A percentile compares a stretch with the other conserved stretches of the same genome.
phyloP scores from a whole-genome alignment of 2,797 vertebrate species.

The Periparus ater region DNA sequence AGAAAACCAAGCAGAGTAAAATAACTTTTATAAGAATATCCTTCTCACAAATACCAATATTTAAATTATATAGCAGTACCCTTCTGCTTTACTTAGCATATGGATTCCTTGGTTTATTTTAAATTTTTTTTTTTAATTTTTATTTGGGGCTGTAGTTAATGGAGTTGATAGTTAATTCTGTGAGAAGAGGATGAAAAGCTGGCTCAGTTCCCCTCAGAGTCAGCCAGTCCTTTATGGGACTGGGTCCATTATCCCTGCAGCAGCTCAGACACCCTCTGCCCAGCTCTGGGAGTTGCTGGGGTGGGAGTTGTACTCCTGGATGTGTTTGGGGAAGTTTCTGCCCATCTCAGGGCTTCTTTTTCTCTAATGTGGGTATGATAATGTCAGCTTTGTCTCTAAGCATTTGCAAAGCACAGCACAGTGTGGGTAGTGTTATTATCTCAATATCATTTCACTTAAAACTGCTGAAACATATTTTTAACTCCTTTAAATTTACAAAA shows the following conservation, averaged over 20 bases:
- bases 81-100: background rate
- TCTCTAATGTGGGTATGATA: background rate
- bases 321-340: background rate
- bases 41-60: background rate
- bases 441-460: background rate
- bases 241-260: background rate
- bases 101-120: background rate
- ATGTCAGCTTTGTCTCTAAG: background rate
- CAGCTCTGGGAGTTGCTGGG: background rate
- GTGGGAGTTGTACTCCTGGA: background rate
- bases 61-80: background rate
- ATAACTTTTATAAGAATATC: background rate
- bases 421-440: background rate
- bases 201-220: background rate
- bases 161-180: background rate
- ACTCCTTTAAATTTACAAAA: background rate
- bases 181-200: background rate
- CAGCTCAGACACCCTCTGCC: background rate
- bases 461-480: background rate
- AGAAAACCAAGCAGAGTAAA: background rate
- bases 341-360: background rate
- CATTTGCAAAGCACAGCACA: background rate
- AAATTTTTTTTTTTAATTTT: background rate
- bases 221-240: background rate
- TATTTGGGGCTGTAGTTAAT: background rate